These are phyloP conservation scores for Gryon sp. DNA, from an alignment of 1,140 invertebrate genomes.

Conservation along the genomic window DNA sequence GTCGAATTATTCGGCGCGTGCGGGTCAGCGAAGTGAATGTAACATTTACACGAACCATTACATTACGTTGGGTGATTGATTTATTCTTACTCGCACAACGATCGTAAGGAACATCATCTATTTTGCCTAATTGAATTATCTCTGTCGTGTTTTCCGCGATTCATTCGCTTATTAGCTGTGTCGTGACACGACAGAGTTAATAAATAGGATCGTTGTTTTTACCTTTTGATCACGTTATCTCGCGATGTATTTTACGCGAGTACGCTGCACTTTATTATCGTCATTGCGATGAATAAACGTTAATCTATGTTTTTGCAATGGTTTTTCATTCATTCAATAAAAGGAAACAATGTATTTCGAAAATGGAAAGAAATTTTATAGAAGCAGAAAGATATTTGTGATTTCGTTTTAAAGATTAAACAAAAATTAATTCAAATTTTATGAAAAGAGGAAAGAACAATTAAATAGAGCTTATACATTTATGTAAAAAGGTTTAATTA, in stretches of 20 bases:
- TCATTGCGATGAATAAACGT: conserved; percentile 47
- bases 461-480: too few relatives aligned
- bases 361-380: too few relatives aligned
- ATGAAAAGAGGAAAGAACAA: too few relatives aligned
- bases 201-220: conserved; percentile 45
- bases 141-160: conserved; percentile 19
- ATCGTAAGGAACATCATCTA: conserved; percentile 43
- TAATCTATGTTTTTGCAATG: conserved; percentile 2
- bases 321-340: not conserved
- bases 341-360: too few relatives aligned
- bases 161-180: conserved; percentile 35
- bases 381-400: too few relatives aligned
- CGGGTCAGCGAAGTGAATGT: conserved; percentile 35
- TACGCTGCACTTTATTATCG: conserved; percentile 41
- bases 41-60: conserved; percentile 46
- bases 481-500: too few relatives aligned
- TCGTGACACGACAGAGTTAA: conserved; percentile 37
- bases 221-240: conserved; percentile 49
- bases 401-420: too few relatives aligned
- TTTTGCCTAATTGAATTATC: conserved; percentile 52
- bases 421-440: too few relatives aligned
- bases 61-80: conserved; percentile 40
- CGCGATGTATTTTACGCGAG: conserved; percentile 30
- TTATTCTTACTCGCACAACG: conserved; percentile 17
- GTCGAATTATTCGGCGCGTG: conserved; percentile 36